Conservation (phyloP, 2,888 invertebrate genomes). For the Aspidapion aeneum region DNA sequence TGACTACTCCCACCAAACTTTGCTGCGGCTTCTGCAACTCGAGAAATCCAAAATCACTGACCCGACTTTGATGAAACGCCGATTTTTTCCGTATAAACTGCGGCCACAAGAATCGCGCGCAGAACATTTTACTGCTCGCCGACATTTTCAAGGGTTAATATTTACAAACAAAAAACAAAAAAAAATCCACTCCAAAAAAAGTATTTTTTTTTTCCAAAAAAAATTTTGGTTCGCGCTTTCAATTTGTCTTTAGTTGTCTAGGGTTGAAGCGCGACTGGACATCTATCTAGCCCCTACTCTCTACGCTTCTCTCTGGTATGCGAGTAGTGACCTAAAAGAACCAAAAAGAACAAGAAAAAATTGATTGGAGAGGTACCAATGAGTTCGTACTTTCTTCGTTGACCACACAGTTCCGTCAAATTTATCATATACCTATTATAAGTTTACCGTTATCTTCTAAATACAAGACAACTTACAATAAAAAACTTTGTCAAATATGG, state of each 20-base stretch:
- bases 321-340: background rate
- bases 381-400: no score
- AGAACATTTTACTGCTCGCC: background rate
- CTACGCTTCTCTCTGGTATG: background rate
- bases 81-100: background rate
- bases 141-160: no score
- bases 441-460: no score
- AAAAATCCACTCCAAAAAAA: background rate
- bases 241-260: background rate
- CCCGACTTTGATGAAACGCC: background rate
- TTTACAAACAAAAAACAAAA: background rate
- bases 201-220: no score
- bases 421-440: no score
- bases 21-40: background rate
- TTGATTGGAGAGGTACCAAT: background rate
- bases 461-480: no score
- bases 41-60: background rate
- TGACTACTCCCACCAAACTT: background rate
- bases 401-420: no score
- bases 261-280: background rate
- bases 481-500: no score
- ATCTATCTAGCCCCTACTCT: no score
- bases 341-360: background rate
- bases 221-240: no score
- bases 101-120: background rate